These are phyloP conservation scores for Tauraco hartlaubi DNA, from an alignment of 2,797 vertebrate species.

Conservation along the genomic window DNA sequence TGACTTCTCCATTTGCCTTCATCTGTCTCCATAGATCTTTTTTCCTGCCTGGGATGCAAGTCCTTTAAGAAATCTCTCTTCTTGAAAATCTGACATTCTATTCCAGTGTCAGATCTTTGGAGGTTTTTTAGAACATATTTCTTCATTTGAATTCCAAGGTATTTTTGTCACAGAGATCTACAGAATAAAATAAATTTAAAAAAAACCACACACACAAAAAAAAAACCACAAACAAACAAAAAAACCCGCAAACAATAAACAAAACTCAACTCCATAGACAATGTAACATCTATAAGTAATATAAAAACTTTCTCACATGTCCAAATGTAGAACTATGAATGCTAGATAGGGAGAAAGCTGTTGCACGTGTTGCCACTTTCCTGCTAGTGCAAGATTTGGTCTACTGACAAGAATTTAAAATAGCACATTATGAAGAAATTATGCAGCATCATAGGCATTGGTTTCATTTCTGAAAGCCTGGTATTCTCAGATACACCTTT, in stretches of 20 bases:
- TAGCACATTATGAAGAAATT: background rate
- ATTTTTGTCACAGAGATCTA: background rate
- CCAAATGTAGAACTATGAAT: background rate
- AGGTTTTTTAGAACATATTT: background rate
- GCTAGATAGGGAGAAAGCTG: background rate
- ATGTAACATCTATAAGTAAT: background rate
- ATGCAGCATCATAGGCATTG: background rate
- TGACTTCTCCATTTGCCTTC: slow-evolving; percentile 8
- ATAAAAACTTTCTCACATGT: background rate
- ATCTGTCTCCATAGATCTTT: background rate
- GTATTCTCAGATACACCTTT: background rate
- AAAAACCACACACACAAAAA: background rate
- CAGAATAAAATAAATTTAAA: background rate
- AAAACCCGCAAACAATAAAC: too few relatives aligned
- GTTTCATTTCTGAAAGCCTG: background rate
- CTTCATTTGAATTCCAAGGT: background rate
- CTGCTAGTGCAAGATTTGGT: background rate
- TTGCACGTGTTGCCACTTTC: background rate
- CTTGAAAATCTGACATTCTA: background rate
- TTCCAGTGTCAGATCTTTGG: background rate
- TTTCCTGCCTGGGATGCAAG: background rate
- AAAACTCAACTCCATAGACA: background rate
- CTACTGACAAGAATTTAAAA: background rate
- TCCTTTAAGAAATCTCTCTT: background rate
- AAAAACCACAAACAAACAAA: too few relatives aligned